Conservation (phyloP, 2,888 invertebrate genomes). For the Athalia rosae region DNA sequence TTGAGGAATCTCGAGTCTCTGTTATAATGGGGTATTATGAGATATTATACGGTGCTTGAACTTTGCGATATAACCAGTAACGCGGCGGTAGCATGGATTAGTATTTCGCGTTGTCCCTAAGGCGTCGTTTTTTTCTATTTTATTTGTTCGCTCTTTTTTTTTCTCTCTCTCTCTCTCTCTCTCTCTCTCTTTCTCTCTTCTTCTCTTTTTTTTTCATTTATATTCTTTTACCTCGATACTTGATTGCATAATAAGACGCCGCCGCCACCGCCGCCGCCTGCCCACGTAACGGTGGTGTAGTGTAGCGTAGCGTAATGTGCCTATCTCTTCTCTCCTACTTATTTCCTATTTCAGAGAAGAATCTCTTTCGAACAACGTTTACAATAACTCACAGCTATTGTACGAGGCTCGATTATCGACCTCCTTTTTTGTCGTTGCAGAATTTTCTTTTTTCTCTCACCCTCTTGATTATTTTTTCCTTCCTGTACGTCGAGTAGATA, state of each 20-base stretch:
- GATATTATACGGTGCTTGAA: conserved; percentile 16
- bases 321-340: no score
- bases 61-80: neutral
- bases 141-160: neutral
- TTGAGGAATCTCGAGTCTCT: neutral
- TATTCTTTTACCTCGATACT: conserved; percentile 25
- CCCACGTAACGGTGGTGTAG: conserved; percentile 34
- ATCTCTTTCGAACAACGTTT: no score
- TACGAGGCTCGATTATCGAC: no score
- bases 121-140: conserved; percentile 10
- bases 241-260: conserved; percentile 37
- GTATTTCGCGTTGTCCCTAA: conserved; percentile 41
- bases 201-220: no score
- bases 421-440: no score
- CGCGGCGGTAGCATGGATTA: conserved; percentile 17
- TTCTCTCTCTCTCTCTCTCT: no score
- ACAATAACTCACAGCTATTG: no score
- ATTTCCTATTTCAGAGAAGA: no score
- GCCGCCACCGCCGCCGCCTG: conserved; percentile 1
- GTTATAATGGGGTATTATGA: neutral
- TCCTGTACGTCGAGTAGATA: no score
- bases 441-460: no score
- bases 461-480: no score
- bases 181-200: no score
- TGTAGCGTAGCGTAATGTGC: neutral